A percentile compares a stretch with the other conserved stretches of the same genome.
These are phyloP conservation scores for Acanthococcus lagerstroemiae DNA, from an alignment of 2,888 invertebrate species.

Conservation along the genomic window DNA sequence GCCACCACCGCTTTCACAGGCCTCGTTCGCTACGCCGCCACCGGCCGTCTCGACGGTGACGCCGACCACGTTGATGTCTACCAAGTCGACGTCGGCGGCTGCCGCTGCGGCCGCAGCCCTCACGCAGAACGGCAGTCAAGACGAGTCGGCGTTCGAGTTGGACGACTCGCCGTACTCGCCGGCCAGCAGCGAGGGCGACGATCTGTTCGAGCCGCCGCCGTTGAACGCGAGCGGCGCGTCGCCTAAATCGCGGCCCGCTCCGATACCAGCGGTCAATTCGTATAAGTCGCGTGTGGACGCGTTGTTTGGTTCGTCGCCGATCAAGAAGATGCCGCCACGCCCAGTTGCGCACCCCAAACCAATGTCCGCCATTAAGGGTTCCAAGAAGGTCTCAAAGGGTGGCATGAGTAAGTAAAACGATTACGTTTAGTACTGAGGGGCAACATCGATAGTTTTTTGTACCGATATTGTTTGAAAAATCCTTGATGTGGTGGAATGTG, in stretches of 20 bases:
- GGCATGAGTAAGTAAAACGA: background rate
- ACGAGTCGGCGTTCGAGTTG: slow-evolving; percentile 10
- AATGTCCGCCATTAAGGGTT: slow-evolving; percentile 8
- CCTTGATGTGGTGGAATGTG: no score
- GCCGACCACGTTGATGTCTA: slow-evolving; percentile 12
- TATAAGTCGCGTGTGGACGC: slow-evolving; percentile 21
- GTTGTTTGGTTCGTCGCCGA: slow-evolving; percentile 12
- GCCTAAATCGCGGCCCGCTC: slow-evolving; percentile 21
- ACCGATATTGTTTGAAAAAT: no score
- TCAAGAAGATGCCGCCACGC: slow-evolving; percentile 9
- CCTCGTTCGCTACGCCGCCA: slow-evolving; percentile 8
- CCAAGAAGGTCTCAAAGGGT: background rate
- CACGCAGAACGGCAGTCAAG: slow-evolving; percentile 32
- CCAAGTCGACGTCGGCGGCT: slow-evolving; percentile 32
- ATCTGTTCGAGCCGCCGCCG: slow-evolving; percentile 68
- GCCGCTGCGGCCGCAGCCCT: background rate
- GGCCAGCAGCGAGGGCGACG: slow-evolving; percentile 78
- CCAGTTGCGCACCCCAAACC: background rate
- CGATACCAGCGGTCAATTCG: slow-evolving; percentile 14
- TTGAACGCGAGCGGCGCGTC: slow-evolving; percentile 36
- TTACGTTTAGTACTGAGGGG: no score
- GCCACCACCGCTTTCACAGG: slow-evolving; percentile 14
- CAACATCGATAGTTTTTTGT: no score
- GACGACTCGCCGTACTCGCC: slow-evolving; percentile 55
- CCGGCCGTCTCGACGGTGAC: slow-evolving; percentile 1